A percentile compares a stretch with the other conserved stretches of the same genome.
These are phyloP conservation scores for Malacosoma neustria DNA, from an alignment of 2,888 invertebrate genomes.

Conservation along the genomic window DNA sequence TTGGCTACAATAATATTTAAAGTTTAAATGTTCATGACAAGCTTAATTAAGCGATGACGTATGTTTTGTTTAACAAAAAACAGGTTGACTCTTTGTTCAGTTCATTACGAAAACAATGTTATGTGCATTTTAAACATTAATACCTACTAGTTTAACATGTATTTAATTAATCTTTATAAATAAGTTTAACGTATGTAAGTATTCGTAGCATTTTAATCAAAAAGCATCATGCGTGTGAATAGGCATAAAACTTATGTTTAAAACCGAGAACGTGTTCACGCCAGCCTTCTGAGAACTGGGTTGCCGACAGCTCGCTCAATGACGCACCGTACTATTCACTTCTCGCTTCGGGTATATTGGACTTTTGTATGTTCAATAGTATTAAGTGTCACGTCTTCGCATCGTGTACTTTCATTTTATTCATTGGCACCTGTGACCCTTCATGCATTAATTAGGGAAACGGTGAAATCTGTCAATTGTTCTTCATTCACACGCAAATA, in stretches of 20 bases:
- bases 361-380: neutral
- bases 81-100: too few species aligned
- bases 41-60: neutral
- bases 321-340: conserved; percentile 3
- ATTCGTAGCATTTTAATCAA: too few species aligned
- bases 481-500: too few species aligned
- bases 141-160: too few species aligned
- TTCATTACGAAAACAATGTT: too few species aligned
- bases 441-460: neutral
- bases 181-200: too few species aligned
- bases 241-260: neutral
- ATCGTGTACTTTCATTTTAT: neutral
- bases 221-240: too few species aligned
- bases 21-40: neutral
- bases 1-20: neutral
- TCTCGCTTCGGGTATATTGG: neutral
- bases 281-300: conserved; percentile 5
- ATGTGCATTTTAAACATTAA: too few species aligned
- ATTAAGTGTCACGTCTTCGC: neutral
- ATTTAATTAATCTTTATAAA: too few species aligned
- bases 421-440: neutral
- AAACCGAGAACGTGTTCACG: conserved; percentile 1
- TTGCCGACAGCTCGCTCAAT: conserved; percentile 1
- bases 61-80: neutral
- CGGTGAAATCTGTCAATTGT: neutral